Evolutionary conservation across 2,113 vertebrate species (phyloP).

Genomic region (Dermatemys mawii): DNA sequence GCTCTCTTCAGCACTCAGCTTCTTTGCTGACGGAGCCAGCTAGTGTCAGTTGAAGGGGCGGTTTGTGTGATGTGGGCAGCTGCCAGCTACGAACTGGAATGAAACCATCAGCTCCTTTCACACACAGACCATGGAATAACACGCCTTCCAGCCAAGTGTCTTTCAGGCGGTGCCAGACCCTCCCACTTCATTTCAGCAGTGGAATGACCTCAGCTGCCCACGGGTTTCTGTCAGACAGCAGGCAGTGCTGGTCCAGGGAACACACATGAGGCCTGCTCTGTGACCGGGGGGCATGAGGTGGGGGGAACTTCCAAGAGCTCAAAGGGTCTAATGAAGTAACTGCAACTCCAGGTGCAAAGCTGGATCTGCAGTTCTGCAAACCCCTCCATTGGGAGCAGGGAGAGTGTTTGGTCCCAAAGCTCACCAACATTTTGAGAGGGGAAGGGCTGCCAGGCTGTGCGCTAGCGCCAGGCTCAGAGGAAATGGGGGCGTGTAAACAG

Average conservation of each 20-base stretch:
- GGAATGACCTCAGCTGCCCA: neutral
- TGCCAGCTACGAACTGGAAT: neutral
- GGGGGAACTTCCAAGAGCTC: neutral
- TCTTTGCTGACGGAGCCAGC: neutral
- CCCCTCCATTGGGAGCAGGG: neutral
- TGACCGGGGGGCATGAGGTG: neutral
- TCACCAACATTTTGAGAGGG: neutral
- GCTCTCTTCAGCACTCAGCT: neutral
- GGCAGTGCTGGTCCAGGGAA: neutral
- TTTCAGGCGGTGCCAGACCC: neutral
- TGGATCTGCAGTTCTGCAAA: neutral
- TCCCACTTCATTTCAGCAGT: neutral
- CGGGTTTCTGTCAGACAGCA: neutral
- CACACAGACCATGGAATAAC: neutral
- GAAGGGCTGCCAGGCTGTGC: no score
- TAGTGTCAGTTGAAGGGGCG: neutral
- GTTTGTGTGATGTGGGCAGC: neutral
- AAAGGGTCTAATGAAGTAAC: neutral
- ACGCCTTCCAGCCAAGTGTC: neutral
- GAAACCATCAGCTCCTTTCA: neutral
- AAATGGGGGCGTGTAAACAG: neutral
- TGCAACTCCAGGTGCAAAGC: neutral
- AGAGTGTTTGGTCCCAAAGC: neutral
- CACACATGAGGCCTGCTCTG: neutral
- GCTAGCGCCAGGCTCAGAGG: neutral